phyloP scores from a whole-genome alignment of 2,797 vertebrate genomes.

The Schizothorax lantsangensis region DNA sequence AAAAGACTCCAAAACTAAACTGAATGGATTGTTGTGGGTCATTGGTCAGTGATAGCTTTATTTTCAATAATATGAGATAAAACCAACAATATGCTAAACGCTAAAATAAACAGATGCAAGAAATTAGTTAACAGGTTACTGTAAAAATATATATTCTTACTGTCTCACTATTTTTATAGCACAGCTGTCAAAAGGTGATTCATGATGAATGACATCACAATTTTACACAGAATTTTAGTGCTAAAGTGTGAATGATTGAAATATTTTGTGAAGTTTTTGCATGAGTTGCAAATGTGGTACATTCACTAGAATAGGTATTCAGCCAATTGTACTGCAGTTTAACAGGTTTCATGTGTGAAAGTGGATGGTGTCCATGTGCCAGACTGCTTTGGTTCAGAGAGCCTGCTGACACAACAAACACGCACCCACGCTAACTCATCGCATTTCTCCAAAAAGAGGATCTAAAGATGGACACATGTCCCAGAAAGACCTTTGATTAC shows the following conservation, averaged over 20 bases:
- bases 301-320: neutral
- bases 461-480: slow-evolving; percentile 29
- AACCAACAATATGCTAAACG: neutral
- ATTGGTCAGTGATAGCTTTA: neutral
- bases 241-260: neutral
- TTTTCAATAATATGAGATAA: neutral
- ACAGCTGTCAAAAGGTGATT: neutral
- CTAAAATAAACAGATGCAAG: neutral
- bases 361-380: neutral
- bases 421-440: neutral
- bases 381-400: slow-evolving; percentile 6
- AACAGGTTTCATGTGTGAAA: neutral
- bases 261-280: neutral
- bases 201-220: neutral
- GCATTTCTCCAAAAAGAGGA: slow-evolving; percentile 20
- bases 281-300: neutral
- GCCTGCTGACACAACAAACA: slow-evolving; percentile 34
- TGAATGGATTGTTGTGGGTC: neutral
- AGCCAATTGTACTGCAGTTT: neutral
- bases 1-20: neutral
- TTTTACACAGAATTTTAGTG: too few species aligned
- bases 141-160: neutral
- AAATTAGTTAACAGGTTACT: too few species aligned
- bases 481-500: slow-evolving; percentile 35
- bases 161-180: neutral